Percentiles rank a stretch among this genome's conserved stretches.
Evolutionary conservation across 2,797 vertebrate species (phyloP).

Genomic region (Sebastes cheni): DNA sequence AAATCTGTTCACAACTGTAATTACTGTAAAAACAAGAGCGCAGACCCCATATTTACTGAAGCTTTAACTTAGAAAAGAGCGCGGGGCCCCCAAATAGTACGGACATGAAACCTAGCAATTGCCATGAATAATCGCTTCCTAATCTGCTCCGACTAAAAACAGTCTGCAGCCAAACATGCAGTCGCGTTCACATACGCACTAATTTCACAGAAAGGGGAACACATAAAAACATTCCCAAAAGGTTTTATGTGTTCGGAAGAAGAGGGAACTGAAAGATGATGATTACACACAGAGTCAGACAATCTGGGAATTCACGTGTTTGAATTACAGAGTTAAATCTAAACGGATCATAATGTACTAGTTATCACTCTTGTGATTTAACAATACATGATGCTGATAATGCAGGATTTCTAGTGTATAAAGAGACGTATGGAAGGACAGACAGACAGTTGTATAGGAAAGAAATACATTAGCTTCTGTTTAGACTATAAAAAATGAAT

Average conservation of each 20-base stretch:
- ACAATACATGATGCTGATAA: neutral
- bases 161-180: neutral
- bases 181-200: neutral
- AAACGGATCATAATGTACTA: neutral
- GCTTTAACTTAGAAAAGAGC: conserved; percentile 21
- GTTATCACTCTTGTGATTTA: neutral
- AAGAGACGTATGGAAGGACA: neutral
- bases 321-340: conserved; percentile 15
- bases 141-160: conserved; percentile 60
- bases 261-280: conserved; percentile 30
- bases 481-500: neutral
- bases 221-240: conserved; percentile 39
- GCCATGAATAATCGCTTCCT: conserved; percentile 58
- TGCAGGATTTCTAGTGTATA: neutral
- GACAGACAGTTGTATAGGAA: neutral
- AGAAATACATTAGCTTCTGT: neutral
- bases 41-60: conserved; percentile 57
- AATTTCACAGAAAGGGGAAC: conserved; percentile 37
- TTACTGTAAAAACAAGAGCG: conserved; percentile 58
- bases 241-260: conserved; percentile 16
- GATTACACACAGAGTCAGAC: conserved; percentile 25
- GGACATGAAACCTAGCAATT: conserved; percentile 60
- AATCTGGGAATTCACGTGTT: conserved; percentile 19
- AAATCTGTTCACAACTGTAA: conserved; percentile 55
- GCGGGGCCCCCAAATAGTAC: conserved; percentile 5